A percentile compares a stretch with the other conserved stretches of the same genome.
These are phyloP conservation scores for Atta colombica DNA, from an alignment of 1,140 invertebrate species.

Conservation along the genomic window DNA sequence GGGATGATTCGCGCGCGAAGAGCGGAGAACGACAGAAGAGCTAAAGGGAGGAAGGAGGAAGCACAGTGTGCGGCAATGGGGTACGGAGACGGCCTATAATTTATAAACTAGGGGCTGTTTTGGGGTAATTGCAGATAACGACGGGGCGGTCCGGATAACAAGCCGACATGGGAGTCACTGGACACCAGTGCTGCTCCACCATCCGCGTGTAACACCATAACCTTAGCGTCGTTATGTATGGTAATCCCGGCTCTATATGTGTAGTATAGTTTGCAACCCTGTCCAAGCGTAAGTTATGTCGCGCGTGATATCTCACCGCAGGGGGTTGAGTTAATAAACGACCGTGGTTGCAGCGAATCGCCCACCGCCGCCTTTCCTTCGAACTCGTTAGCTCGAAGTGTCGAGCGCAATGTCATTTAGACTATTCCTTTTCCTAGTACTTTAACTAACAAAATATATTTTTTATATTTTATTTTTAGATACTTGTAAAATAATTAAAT, in stretches of 20 bases:
- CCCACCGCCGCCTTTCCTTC: slow-evolving; percentile 27
- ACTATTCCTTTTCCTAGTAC: background rate
- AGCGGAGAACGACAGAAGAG: background rate
- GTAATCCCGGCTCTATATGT: slow-evolving; percentile 59
- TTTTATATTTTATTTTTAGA: background rate
- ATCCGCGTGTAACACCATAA: slow-evolving; percentile 79
- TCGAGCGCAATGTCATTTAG: slow-evolving; percentile 7
- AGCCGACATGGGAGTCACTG: slow-evolving; percentile 86
- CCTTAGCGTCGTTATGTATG: slow-evolving; percentile 76
- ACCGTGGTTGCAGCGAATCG: slow-evolving; percentile 44
- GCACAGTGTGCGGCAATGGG: background rate
- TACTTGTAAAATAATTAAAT: background rate
- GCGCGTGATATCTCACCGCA: slow-evolving; percentile 64
- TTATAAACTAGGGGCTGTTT: slow-evolving; percentile 86
- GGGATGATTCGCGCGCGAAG: slow-evolving; percentile 11
- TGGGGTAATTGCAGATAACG: slow-evolving; percentile 87
- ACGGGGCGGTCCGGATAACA: slow-evolving; percentile 86
- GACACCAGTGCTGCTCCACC: slow-evolving; percentile 80
- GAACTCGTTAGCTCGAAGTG: slow-evolving; percentile 52
- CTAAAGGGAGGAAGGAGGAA: background rate
- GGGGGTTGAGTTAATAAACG: slow-evolving; percentile 69
- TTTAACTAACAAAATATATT: background rate
- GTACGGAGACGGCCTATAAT: slow-evolving; percentile 83
- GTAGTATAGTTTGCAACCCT: slow-evolving; percentile 71
- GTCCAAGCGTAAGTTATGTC: slow-evolving; percentile 75